Base-by-base conservation (phyloP, 2,113 vertebrate species). In the Daphoenositta chrysoptera region DNA sequence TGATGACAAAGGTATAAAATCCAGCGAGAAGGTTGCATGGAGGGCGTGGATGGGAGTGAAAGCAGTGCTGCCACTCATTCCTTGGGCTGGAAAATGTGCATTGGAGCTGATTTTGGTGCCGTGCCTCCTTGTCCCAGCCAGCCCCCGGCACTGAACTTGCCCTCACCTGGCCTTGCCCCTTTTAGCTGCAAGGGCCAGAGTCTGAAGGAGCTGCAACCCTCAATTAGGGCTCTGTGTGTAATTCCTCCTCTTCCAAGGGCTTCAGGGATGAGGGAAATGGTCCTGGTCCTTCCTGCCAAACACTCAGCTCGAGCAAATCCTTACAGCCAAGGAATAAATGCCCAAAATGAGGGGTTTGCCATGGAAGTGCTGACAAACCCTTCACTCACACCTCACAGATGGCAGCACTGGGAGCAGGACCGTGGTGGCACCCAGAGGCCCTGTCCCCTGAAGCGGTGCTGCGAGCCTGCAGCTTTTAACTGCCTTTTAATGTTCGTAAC, bases 381-480 rank as follows among this genome's bases (percentile, higher is more conserved):
- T 63, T 20, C 33, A 15, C 69, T 45, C 48, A 11, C 56, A 1
- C 20, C 0, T 22, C 2, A 2, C 40, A 3, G 58, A 30, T 7
- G 51, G 72, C 86, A 81, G 60, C 3, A 4, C 17, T 51, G 4
- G 16, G 20, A 88, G 15, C 6, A 48, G 70, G 37, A 13, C 13
- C 4, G 9, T 28, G 2, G 0, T 18, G 21, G 31, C 11, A 77
- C 19, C 12, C 5, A 3, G 26, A 33, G 53, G 13, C 39, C 35
- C 35, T 5, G 15, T 9, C 58, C 26, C 2, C 1, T 13, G 9
- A 27, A 21, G 47, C 11, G 9, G 10, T 21, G 30, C 35, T 10
- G 56, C 10, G 1, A 53, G 37, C 24, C 13, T 2, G 3, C 15
- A 23, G 61, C 31, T 80, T 69, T 54, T 40, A 10, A 4, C 23